Conservation (phyloP, 2,113 vertebrate genomes). For the Natator depressus region DNA sequence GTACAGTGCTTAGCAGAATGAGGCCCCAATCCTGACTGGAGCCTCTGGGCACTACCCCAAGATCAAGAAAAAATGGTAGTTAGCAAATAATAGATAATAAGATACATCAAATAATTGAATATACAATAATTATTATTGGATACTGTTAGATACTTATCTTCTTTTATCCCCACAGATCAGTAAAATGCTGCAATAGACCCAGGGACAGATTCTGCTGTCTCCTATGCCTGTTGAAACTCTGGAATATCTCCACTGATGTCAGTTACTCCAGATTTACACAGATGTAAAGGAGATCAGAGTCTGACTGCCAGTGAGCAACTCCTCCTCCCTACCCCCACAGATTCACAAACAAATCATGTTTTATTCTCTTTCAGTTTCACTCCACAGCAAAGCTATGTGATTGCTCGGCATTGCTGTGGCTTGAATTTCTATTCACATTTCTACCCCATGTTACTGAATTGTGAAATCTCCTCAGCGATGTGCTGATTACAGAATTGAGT, state of each 20-base stretch:
- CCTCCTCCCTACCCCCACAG: no score
- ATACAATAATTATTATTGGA: background rate
- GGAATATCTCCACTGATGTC: background rate
- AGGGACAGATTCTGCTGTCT: background rate
- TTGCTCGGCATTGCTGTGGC: background rate
- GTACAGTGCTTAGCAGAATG: background rate
- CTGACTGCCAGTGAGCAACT: background rate
- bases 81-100: background rate
- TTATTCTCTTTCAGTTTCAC: constrained; percentile 15
- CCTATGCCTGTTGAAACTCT: background rate
- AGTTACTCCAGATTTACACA: background rate
- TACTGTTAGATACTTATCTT: background rate
- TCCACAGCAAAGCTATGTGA: background rate
- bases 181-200: background rate
- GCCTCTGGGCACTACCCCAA: background rate
- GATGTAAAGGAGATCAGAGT: background rate
- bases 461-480: background rate
- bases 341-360: background rate
- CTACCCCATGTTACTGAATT: background rate
- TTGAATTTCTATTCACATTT: background rate
- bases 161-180: background rate
- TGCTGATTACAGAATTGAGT: constrained; percentile 38
- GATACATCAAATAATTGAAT: background rate
- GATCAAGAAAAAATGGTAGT: background rate
- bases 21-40: background rate